phyloP scores from a whole-genome alignment of 1,140 invertebrate genomes.

The Macrocentrus cingulum region DNA sequence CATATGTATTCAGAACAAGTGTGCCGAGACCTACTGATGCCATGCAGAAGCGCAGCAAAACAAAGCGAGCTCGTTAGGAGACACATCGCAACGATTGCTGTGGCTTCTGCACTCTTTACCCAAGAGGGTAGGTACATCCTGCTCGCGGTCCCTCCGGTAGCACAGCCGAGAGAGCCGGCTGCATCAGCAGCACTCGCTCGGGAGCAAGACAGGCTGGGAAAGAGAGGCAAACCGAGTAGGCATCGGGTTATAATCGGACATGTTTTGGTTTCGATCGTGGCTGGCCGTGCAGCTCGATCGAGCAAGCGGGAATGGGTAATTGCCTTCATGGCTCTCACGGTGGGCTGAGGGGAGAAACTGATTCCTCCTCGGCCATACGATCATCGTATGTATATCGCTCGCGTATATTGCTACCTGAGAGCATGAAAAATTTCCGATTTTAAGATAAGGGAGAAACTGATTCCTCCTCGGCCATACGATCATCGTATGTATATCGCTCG shows the following conservation, averaged over 20 bases:
- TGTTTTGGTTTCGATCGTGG: constrained; percentile 35
- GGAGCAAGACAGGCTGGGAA: constrained; percentile 3
- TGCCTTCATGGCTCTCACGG: constrained; percentile 7
- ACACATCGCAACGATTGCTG: constrained; percentile 49
- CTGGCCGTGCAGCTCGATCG: constrained; percentile 9
- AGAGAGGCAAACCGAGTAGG: background rate
- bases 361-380: background rate
- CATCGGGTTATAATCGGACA: constrained; percentile 39
- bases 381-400: no score
- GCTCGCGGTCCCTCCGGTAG: constrained; percentile 38
- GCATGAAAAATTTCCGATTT: no score
- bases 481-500: no score
- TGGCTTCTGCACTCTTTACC: constrained; percentile 45
- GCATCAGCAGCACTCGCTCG: background rate
- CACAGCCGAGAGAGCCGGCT: constrained; percentile 8
- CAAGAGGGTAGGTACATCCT: constrained; percentile 45
- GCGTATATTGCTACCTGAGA: no score
- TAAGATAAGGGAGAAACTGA: background rate
- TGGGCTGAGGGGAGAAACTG: background rate
- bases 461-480: background rate
- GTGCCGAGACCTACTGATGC: background rate
- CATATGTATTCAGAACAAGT: constrained; percentile 5
- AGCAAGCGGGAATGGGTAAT: constrained; percentile 13
- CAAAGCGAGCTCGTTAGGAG: constrained; percentile 60
- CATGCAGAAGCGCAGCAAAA: constrained; percentile 52